phyloP scores from a whole-genome alignment of 92 coral and sea anemone species.

The Phenganax subtilis region DNA sequence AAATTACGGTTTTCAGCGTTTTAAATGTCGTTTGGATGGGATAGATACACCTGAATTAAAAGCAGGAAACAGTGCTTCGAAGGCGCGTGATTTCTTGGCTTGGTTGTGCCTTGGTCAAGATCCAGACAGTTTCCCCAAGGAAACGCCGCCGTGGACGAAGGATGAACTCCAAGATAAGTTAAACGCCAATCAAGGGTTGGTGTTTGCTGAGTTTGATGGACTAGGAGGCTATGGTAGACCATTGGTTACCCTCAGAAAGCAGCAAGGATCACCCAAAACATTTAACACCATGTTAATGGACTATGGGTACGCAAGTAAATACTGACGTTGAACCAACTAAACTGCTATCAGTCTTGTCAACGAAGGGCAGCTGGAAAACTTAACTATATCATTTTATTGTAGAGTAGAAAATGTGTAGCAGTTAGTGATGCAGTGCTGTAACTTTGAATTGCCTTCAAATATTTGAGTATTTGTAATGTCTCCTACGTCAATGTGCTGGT shows the following conservation, averaged over 20 bases:
- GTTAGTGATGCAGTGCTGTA: too few relatives aligned
- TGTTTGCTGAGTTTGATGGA: slow-evolving; percentile 14
- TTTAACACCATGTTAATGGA: too few relatives aligned
- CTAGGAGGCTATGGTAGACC: slow-evolving; percentile 9
- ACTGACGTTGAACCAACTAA: too few relatives aligned
- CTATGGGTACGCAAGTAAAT: too few relatives aligned
- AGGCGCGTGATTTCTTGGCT: slow-evolving; percentile 25
- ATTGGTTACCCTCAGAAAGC: neutral
- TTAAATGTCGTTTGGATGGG: slow-evolving; percentile 20
- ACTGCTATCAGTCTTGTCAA: too few relatives aligned
- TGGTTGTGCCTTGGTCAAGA: slow-evolving; percentile 18
- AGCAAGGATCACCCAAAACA: too few relatives aligned
- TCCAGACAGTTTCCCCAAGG: slow-evolving; percentile 1
- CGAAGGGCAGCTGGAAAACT: too few relatives aligned
- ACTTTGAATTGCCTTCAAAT: too few relatives aligned
- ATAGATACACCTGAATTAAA: neutral
- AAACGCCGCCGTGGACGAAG: neutral
- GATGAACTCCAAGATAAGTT: neutral
- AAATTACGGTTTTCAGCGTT: slow-evolving; percentile 1
- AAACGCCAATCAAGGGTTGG: neutral
- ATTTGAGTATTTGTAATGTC: too few relatives aligned
- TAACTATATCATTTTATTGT: too few relatives aligned
- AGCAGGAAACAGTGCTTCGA: neutral
- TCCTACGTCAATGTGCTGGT: too few relatives aligned
- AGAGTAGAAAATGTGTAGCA: too few relatives aligned